Conservation (phyloP, 1,140 invertebrate species). For the Drosophila navojoa region DNA sequence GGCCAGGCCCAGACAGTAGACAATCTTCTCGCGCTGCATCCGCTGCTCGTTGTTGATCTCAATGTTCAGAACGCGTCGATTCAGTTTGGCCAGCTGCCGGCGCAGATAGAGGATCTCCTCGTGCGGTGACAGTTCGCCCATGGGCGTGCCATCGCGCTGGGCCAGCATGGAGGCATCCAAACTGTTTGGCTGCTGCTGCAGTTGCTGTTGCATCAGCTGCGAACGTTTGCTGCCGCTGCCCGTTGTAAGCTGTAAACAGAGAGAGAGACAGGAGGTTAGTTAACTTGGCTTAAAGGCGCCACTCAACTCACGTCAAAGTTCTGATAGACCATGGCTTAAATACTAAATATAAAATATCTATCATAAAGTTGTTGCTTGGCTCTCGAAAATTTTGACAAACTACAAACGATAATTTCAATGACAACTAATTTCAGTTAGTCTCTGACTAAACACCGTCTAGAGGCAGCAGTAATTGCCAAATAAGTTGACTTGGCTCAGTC, state of each 20-base stretch:
- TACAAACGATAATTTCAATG: no score
- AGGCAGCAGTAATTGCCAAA: no score
- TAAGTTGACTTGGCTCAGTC: no score
- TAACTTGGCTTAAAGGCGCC: no score
- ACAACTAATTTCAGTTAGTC: no score
- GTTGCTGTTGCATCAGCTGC: conserved; percentile 51
- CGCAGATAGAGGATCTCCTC: conserved; percentile 93
- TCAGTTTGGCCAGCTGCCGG: conserved; percentile 92
- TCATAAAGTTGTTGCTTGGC: neutral
- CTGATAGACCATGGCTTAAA: conserved; percentile 45
- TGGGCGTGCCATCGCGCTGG: conserved; percentile 87
- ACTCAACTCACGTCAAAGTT: conserved; percentile 22
- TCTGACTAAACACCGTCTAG: no score
- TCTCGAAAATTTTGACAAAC: conserved; percentile 22
- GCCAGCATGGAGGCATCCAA: conserved; percentile 69
- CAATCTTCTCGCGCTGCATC: conserved; percentile 92
- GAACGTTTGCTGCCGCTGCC: conserved; percentile 76
- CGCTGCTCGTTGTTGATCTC: conserved; percentile 92
- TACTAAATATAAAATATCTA: conserved; percentile 11
- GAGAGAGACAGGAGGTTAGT: neutral
- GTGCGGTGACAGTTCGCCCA: conserved; percentile 88
- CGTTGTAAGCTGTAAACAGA: conserved; percentile 73
- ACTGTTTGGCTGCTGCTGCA: conserved; percentile 54
- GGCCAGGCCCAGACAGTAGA: conserved; percentile 91
- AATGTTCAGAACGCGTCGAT: conserved; percentile 92